Evolutionary conservation across 2,888 invertebrate genomes (phyloP), one percentile per base, ranked within the genome.

Genomic region (Tenthredo mesomela): DNA sequence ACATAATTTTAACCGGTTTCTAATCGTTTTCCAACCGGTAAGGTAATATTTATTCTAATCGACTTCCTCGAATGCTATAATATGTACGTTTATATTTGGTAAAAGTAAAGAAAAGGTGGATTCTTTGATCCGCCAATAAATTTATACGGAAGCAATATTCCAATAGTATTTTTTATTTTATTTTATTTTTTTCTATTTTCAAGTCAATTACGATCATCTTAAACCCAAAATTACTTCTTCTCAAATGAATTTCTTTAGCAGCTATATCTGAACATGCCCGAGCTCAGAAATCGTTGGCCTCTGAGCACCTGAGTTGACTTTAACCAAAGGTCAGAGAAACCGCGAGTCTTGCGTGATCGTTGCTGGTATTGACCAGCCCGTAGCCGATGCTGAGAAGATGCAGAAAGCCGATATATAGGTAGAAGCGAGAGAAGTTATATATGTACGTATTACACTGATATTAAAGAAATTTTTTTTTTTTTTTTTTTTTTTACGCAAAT

Each of bases 291-390:
- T 54, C n/a, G 6, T 54, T 54, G n/a, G 54, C 54, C 54, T 54
- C 54, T 43, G 40, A 43, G 21, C 43, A 73, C 10, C 43, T 73
- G 21, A n/a, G 71, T 43, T 88, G 89, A 88, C 88, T 88, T 89
- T 88, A 88, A 65, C 86, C 87, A 89, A 89, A 89, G 89, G 89
- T 89, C 88, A 88, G 88, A 88, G 89, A 89, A 89, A 89, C 88
- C 61, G 80, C 40, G 80, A 6, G 58, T 80, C 58, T 80, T 80
- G 80, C 80, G 80, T 50, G 80, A 80, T 61, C 58, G 15, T 37
- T 61, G 10, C 21, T 40, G 18, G 58, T 33, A 33, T 78, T 47
- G 78, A 40, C 61, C 75, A 29, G 75, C 25, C 73, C 70, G 70
- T 12, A 25, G 61, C 61, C 12, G 25, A 21, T 12, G 70, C 40